phyloP scores from a whole-genome alignment of 30 jellyfish, hydroid and myxozoan species.

The Aurelia sp. region DNA sequence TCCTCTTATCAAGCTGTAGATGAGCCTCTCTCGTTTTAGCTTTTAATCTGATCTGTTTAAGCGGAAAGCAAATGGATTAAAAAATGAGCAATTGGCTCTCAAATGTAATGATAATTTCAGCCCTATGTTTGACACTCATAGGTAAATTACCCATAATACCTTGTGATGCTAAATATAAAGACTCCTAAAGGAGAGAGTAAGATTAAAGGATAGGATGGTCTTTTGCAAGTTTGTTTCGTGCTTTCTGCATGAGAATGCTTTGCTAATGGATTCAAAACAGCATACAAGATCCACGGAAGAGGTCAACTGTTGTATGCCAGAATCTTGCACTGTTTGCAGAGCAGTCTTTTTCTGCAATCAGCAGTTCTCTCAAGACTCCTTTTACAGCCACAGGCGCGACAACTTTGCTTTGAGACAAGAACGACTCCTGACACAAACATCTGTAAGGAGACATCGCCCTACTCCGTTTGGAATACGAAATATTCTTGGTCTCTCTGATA shows the following conservation, averaged over 20 bases:
- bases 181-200: not conserved
- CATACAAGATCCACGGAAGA: not conserved
- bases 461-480: slow-evolving; percentile 51
- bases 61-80: slow-evolving; percentile 45
- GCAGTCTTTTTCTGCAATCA: slow-evolving; percentile 14
- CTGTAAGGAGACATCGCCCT: not conserved
- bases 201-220: not conserved
- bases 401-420: not conserved
- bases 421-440: not conserved
- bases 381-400: not conserved
- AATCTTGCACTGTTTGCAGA: slow-evolving; percentile 27
- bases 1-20: slow-evolving; percentile 26
- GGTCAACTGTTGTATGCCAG: slow-evolving; percentile 14
- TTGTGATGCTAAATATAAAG: not conserved
- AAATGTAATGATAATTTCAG: slow-evolving; percentile 48
- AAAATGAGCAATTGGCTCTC: slow-evolving; percentile 49
- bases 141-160: not conserved
- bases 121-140: slow-evolving; percentile 4
- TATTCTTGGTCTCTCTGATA: slow-evolving; percentile 46
- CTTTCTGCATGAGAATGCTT: not conserved
- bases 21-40: slow-evolving; percentile 38
- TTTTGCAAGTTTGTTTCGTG: not conserved
- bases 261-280: not conserved
- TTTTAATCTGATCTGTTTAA: slow-evolving; percentile 35
- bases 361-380: not conserved